phyloP scores from a whole-genome alignment of 1,140 invertebrate species.

The Drosophila biarmipes region DNA sequence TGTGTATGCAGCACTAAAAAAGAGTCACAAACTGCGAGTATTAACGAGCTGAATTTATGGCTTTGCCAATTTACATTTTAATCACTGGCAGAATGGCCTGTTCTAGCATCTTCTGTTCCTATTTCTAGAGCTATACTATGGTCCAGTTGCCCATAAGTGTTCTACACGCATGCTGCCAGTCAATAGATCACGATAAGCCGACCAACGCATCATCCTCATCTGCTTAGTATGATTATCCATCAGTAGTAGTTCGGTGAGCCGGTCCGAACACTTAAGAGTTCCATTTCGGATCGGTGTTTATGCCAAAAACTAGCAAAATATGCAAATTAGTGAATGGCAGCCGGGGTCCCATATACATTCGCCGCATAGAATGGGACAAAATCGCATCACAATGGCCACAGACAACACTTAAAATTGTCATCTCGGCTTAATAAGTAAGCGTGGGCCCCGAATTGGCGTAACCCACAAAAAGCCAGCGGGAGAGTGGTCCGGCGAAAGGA shows the following conservation, averaged over 20 bases:
- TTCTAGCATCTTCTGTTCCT: slow-evolving; percentile 15
- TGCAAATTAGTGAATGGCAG: slow-evolving; percentile 82
- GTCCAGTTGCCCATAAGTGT: slow-evolving; percentile 63
- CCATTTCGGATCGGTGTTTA: slow-evolving; percentile 77
- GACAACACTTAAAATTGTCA: slow-evolving; percentile 54
- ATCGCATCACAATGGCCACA: slow-evolving; percentile 44
- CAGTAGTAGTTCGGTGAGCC: slow-evolving; percentile 52
- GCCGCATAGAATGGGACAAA: slow-evolving; percentile 59
- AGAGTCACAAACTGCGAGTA: slow-evolving; percentile 39
- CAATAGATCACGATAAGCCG: slow-evolving; percentile 71
- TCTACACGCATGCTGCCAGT: slow-evolving; percentile 42
- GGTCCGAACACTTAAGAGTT: slow-evolving; percentile 80
- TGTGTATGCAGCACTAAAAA: slow-evolving; percentile 56
- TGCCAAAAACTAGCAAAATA: slow-evolving; percentile 72
- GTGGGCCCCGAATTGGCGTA: slow-evolving; percentile 55
- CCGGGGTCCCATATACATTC: slow-evolving; percentile 44
- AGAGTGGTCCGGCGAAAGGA: slow-evolving; percentile 32
- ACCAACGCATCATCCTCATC: slow-evolving; percentile 39
- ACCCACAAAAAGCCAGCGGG: slow-evolving; percentile 42
- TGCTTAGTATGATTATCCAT: slow-evolving; percentile 41
- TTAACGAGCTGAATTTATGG: slow-evolving; percentile 61
- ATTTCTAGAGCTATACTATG: slow-evolving; percentile 8
- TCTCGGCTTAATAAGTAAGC: slow-evolving; percentile 47
- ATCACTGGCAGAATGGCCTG: slow-evolving; percentile 38
- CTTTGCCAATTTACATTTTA: slow-evolving; percentile 65